A percentile compares a stretch with the other conserved stretches of the same genome.
phyloP scores from a whole-genome alignment of 2,113 vertebrate species.

The Grus americana region DNA sequence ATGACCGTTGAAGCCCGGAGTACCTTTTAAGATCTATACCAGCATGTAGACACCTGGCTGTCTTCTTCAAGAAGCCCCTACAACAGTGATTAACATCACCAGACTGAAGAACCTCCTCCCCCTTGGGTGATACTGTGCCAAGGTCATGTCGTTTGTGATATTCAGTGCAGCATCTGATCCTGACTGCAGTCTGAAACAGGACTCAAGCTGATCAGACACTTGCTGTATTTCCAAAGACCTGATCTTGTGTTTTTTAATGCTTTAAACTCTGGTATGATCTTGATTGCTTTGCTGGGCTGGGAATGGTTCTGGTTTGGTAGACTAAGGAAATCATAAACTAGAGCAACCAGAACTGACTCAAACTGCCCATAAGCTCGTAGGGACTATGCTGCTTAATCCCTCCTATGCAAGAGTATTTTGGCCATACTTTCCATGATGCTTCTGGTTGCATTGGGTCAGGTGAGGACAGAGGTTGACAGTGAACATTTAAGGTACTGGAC shows the following conservation, averaged over 20 bases:
- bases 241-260: background rate
- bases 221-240: background rate
- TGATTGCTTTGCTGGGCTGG: background rate
- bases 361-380: background rate
- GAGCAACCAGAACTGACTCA: background rate
- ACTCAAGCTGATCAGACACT: background rate
- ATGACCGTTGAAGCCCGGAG: slow-evolving; percentile 72
- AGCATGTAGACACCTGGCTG: background rate
- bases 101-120: background rate
- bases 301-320: background rate
- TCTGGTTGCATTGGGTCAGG: background rate
- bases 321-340: background rate
- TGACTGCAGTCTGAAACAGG: background rate
- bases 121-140: background rate
- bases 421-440: background rate
- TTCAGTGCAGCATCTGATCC: background rate
- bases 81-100: background rate
- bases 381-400: accelerated
- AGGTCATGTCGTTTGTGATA: background rate
- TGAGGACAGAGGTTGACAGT: background rate
- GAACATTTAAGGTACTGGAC: background rate
- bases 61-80: background rate
- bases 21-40: slow-evolving; percentile 57
- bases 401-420: background rate
- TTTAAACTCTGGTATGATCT: background rate